phyloP scores from a whole-genome alignment of 2,797 vertebrate species.

The Dicrostonyx torquatus region DNA sequence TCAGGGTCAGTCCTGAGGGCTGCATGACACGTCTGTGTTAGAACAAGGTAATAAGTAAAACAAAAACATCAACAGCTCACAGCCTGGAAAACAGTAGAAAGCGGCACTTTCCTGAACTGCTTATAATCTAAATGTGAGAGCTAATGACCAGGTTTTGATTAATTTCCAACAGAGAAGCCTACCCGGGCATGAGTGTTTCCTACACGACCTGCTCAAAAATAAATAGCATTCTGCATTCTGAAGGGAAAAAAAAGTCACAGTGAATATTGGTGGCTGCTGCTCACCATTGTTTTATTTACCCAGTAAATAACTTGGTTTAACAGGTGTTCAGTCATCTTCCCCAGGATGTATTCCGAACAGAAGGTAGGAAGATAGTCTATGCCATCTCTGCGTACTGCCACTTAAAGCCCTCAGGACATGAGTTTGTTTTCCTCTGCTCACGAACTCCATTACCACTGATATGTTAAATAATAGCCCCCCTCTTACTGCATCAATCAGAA shows the following conservation, averaged over 20 bases:
- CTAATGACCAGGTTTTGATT: slow-evolving; percentile 65
- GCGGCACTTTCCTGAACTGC: slow-evolving; percentile 40
- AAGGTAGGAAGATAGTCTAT: slow-evolving; percentile 4
- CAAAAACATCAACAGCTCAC: slow-evolving; percentile 47
- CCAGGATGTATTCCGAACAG: slow-evolving; percentile 43
- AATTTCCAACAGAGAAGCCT: slow-evolving; percentile 62
- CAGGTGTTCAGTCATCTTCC: slow-evolving; percentile 57
- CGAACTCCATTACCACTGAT: background rate
- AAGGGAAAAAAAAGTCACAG: slow-evolving; percentile 71
- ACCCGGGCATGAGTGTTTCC: background rate
- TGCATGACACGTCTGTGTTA: background rate
- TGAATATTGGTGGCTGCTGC: slow-evolving; percentile 27
- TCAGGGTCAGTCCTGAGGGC: slow-evolving; percentile 45
- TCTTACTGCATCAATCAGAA: slow-evolving; percentile 31
- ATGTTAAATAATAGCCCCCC: slow-evolving; percentile 27
- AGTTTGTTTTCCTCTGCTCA: slow-evolving; percentile 56
- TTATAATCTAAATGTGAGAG: slow-evolving; percentile 52
- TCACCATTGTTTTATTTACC: slow-evolving; percentile 10
- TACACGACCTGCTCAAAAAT: slow-evolving; percentile 34
- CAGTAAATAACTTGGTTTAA: slow-evolving; percentile 36
- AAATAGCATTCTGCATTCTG: slow-evolving; percentile 62
- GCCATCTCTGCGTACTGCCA: background rate
- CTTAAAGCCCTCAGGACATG: slow-evolving; percentile 67
- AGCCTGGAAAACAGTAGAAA: slow-evolving; percentile 51
- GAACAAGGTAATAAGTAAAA: slow-evolving; percentile 70